A percentile compares a stretch with the other conserved stretches of the same genome.
Conservation (phyloP, 2,113 vertebrate species). For the Channa maculata region DNA sequence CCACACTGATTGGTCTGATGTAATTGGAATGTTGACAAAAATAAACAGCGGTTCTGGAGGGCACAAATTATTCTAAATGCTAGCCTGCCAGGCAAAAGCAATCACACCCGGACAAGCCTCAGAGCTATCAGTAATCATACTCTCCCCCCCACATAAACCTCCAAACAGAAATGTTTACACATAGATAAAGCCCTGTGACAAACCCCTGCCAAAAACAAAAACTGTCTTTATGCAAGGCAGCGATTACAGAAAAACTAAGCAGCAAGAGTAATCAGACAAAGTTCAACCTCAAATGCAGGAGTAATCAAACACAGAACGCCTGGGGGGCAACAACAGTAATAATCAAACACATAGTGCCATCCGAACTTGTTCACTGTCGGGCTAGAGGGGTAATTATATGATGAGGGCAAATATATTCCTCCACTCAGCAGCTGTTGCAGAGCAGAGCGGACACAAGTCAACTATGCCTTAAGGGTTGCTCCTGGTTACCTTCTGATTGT, state of each 20-base stretch:
- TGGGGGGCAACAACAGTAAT: conserved; percentile 16
- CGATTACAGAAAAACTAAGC: conserved; percentile 45
- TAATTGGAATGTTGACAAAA: conserved; percentile 80
- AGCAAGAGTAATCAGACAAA: conserved; percentile 55
- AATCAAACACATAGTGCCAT: conserved; percentile 39
- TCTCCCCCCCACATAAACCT: conserved; percentile 15
- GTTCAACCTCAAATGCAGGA: conserved; percentile 57
- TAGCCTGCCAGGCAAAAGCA: conserved; percentile 61
- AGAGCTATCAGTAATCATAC: conserved; percentile 63
- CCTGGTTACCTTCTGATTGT: conserved; percentile 28
- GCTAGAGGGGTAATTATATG: conserved; percentile 31
- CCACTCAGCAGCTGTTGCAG: conserved; percentile 12
- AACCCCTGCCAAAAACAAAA: conserved; percentile 43
- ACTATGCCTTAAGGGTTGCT: conserved; percentile 42
- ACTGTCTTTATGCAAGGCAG: conserved; percentile 38
- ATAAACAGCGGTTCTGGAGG: conserved; percentile 72
- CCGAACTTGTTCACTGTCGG: conserved; percentile 25
- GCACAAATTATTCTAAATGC: conserved; percentile 67
- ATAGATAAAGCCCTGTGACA: conserved; percentile 63
- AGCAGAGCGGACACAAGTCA: conserved; percentile 16
- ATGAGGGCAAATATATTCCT: conserved; percentile 32
- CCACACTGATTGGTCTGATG: conserved; percentile 77
- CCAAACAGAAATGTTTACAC: conserved; percentile 72
- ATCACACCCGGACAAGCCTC: conserved; percentile 62
- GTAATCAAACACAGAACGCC: conserved; percentile 62